Evolutionary conservation across 2,797 vertebrate species (phyloP), one percentile per base, ranked within the genome.

Genomic region (Acridotheres tristis): DNA sequence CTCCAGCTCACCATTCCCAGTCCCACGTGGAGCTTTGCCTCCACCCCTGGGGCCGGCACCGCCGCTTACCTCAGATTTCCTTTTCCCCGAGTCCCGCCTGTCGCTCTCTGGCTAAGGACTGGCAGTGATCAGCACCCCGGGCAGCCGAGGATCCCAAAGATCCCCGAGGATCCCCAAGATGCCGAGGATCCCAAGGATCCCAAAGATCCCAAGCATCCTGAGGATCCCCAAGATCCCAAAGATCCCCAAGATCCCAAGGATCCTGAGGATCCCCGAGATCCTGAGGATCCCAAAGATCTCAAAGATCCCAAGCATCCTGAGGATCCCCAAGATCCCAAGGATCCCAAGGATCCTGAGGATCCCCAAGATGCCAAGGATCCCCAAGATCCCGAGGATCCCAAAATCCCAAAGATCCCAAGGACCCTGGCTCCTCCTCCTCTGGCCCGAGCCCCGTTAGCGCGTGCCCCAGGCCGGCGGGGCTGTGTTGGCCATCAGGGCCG

Each of bases 31-130:
- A 86, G 90, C 47, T 26, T 11, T 40, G 30, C 81, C 57, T 53
- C 48, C 19, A 11, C 50, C 92, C 55, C 86, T 36, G 71, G 36
- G 0, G 63, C 90, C 40, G 34, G 89, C 87, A 74, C 42, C 88
- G 53, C 86, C 84, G 16, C 89, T 75, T 71, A 77, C 53, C 93
- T 94, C 85, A 88, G 68, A 87, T 32, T 9, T 54, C 75, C 73
- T 11, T 25, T 7, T 0, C 48, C 29, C 55, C 7, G 3, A 15
- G 57, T 50, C 85, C 54, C 77, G 10, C 63, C 51, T 1, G 68
- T 5, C 5, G 68, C 80, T 65, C 50, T 23, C 10, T 26, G 72
- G 34, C 34, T 10, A 1, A 50, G 72, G 45, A 12, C 57, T 27
- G 72, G 69, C 69, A 34, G 40, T 10, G 40, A 13, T 22, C 32